Evolutionary conservation across 37 sponge, comb jelly and placozoan species (phyloP).

Genomic region (Ephydatia muelleri): DNA sequence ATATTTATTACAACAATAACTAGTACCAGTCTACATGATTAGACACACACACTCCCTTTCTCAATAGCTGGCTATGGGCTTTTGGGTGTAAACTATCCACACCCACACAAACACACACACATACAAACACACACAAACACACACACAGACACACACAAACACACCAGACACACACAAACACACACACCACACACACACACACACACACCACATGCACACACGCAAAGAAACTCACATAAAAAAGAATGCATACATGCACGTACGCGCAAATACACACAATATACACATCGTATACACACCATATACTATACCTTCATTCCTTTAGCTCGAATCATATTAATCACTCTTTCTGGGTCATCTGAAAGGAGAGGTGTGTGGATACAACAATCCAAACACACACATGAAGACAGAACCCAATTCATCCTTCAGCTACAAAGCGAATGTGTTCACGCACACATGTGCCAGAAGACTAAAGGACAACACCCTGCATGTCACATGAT

Average conservation of each 20-base stretch:
- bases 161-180: no score
- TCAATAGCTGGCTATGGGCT: background rate
- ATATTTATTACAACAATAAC: no score
- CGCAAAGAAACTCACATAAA: background rate
- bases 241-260: background rate
- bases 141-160: background rate
- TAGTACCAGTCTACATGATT: no score
- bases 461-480: background rate
- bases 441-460: background rate
- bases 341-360: constrained; percentile 74
- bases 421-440: background rate
- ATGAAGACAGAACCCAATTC: background rate
- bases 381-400: background rate
- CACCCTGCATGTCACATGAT: no score
- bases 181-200: no score
- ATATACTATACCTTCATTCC: constrained; percentile 83
- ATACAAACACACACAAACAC: background rate
- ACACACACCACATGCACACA: background rate
- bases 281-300: background rate
- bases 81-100: background rate
- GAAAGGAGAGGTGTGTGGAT: background rate
- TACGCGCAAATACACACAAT: background rate
- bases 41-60: background rate
- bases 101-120: no score
- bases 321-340: constrained; percentile 64